These are phyloP conservation scores for Bovichtus diacanthus DNA, from an alignment of 2,797 vertebrate genomes.

Conservation along the genomic window DNA sequence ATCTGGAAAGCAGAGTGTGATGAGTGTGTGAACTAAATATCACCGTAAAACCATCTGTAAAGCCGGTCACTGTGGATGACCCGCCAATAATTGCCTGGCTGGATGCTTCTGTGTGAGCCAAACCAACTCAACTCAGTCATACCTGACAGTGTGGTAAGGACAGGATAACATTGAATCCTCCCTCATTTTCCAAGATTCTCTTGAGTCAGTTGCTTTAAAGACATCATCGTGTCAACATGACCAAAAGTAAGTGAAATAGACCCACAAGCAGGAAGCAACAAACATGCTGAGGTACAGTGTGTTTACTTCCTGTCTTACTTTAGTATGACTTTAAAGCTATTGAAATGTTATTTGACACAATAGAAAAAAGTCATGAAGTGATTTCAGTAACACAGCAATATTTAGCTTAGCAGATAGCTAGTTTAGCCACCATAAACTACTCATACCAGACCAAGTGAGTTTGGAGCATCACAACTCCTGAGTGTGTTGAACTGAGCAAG, in stretches of 20 bases:
- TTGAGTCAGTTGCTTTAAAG: not conserved
- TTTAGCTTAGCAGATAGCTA: not conserved
- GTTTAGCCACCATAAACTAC: not conserved
- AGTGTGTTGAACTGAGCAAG: no score
- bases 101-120: slow-evolving; percentile 15
- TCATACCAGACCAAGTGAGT: not conserved
- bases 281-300: not conserved
- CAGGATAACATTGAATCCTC: not conserved
- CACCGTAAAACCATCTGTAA: slow-evolving; percentile 56
- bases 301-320: not conserved
- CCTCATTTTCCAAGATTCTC: not conserved
- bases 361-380: not conserved
- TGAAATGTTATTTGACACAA: not conserved
- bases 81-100: slow-evolving; percentile 26
- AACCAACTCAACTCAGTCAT: slow-evolving; percentile 8
- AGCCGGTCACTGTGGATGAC: slow-evolving; percentile 35
- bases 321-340: not conserved
- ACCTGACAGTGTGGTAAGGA: not conserved
- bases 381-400: not conserved
- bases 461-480: no score
- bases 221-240: not conserved
- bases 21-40: slow-evolving; percentile 64
- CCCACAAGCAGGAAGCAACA: no score
- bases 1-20: slow-evolving; percentile 49
- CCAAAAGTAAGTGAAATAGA: no score